Base-by-base conservation (phyloP, 1,140 invertebrate genomes). In the Drosophila pachea region DNA sequence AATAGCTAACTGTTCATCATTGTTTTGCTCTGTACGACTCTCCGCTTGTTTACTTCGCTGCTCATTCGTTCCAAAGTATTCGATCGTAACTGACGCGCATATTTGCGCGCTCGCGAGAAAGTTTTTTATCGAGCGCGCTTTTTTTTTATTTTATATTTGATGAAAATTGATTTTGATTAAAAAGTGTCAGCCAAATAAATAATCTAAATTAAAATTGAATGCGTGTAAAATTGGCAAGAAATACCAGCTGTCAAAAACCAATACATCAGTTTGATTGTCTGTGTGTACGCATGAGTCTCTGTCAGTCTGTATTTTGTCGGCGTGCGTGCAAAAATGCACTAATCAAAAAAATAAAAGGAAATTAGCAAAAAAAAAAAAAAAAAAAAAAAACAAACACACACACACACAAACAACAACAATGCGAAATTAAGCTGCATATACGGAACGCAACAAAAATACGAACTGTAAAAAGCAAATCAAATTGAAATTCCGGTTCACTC, bases 321-420 rank as follows among this genome's bases (percentile, higher is more conserved):
- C 4, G 65, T 73, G 65, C 79, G 78, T 84, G 79, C 63, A 84
- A 69, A 73, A 78, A 83, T 82, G 67, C 78, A 83, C 54, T 76
- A 81, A 69, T 60, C 16, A 35, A 22, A 35, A 22, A 65, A 65
- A 58, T 61, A 43, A 75, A 68, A 65, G 54, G 55, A 14, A 59
- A 77, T 35, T 56, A 62, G 52, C 47, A 49, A 64, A 52, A 47
- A n/a, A 22, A 47, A 47, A 9, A 36, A 63, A 67, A 48, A 8
- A 58, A 36, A 29, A n/a, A n/a, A n/a, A n/a, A n/a, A n/a, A n/a
- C n/a, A n/a, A n/a, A n/a, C n/a, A n/a, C n/a, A n/a, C n/a, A n/a
- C n/a, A n/a, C n/a, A n/a, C n/a, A n/a, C n/a, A n/a, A n/a, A 68
- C 62, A 63, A 65, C 66, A 78, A 52, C 59, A 79, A 79, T 79